A percentile compares a stretch with the other conserved stretches of the same genome.
phyloP scores from a whole-genome alignment of 2,113 vertebrate genomes.

The Heliornis fulica region DNA sequence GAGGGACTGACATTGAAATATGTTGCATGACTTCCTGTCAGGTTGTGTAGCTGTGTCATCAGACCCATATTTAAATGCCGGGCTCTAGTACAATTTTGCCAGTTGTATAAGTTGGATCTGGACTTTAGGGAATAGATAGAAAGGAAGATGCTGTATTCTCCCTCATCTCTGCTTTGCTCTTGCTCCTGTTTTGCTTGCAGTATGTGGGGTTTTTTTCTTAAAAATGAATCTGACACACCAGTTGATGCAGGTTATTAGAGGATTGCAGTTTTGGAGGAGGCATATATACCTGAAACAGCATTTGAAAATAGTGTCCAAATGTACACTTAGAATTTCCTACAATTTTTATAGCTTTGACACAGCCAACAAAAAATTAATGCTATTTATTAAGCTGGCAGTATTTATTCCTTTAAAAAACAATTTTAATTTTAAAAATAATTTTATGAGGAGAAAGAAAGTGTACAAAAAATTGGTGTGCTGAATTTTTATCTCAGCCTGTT shows the following conservation, averaged over 20 bases:
- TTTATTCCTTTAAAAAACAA: neutral
- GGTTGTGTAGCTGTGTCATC: neutral
- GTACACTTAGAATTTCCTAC: neutral
- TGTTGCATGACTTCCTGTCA: neutral
- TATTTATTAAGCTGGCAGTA: neutral
- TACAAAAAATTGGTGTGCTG: neutral
- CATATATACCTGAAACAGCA: neutral
- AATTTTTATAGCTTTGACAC: neutral
- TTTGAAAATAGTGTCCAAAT: neutral
- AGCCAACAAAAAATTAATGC: neutral
- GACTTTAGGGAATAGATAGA: neutral
- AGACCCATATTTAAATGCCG: neutral
- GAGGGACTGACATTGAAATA: neutral
- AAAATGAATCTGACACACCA: neutral
- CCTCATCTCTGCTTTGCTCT: neutral
- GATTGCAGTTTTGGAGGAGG: neutral
- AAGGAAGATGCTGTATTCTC: neutral
- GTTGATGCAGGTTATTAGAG: neutral
- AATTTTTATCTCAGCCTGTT: neutral
- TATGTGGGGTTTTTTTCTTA: neutral
- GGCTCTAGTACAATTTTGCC: neutral
- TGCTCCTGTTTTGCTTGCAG: neutral
- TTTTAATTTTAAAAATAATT: neutral
- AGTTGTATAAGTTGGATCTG: neutral
- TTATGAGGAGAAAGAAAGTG: neutral